Evolutionary conservation across 2,888 invertebrate genomes (phyloP).

Genomic region (Pemphredon lugubris): DNA sequence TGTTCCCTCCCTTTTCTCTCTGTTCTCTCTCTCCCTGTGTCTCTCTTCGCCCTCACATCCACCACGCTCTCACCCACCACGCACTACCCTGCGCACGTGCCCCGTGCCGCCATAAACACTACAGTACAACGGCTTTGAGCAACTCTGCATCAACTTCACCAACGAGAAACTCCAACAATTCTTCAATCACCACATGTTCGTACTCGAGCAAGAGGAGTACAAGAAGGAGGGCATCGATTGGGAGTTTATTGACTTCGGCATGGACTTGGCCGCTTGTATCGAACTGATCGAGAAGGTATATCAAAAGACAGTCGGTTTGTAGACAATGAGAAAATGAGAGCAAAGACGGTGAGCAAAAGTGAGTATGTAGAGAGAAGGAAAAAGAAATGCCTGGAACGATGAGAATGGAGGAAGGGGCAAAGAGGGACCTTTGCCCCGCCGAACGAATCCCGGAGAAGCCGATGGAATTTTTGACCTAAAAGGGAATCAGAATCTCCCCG

Average conservation of each 20-base stretch:
- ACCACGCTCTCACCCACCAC: slow-evolving; percentile 19
- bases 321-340: background rate
- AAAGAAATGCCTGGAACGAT: background rate
- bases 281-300: slow-evolving; percentile 96
- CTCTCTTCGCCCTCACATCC: slow-evolving; percentile 14
- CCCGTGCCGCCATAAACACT: slow-evolving; percentile 13
- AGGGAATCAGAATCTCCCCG: background rate
- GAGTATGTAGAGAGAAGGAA: background rate
- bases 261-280: slow-evolving; percentile 97
- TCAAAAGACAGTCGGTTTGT: background rate
- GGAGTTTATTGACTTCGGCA: slow-evolving; percentile 98
- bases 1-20: slow-evolving; percentile 35
- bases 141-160: slow-evolving; percentile 99
- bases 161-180: slow-evolving; percentile 99
- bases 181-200: slow-evolving; percentile 99
- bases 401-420: no score
- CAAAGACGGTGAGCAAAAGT: background rate
- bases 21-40: slow-evolving; percentile 23
- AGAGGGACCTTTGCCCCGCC: no score
- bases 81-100: slow-evolving; percentile 23
- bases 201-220: slow-evolving; percentile 98
- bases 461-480: slow-evolving; percentile 1
- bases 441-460: slow-evolving; percentile 18
- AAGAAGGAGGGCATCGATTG: slow-evolving; percentile 96
- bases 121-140: slow-evolving; percentile 97